A percentile compares a stretch with the other conserved stretches of the same genome.
Evolutionary conservation across 2,113 vertebrate species (phyloP).

Genomic region (Corythornis vintsioides): DNA sequence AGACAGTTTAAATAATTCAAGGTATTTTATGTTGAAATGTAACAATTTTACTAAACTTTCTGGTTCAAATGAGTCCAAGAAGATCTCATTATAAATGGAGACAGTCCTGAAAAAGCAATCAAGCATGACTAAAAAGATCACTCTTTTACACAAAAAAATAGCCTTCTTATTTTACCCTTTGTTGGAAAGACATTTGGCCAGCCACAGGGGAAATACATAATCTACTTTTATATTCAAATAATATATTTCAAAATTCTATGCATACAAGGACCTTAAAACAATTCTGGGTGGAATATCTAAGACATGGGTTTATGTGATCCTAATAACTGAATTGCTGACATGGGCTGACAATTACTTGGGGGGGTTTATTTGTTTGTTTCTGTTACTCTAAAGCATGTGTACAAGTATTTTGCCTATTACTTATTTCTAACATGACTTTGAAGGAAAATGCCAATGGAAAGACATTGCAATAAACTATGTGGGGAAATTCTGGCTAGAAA

Average conservation of each 20-base stretch:
- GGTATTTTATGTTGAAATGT: constrained; percentile 71
- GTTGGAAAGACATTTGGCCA: constrained; percentile 85
- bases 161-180: constrained; percentile 84
- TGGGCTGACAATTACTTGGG: constrained; percentile 60
- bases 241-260: constrained; percentile 79
- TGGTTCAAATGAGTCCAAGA: constrained; percentile 82
- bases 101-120: constrained; percentile 82
- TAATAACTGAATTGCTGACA: constrained; percentile 73
- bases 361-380: constrained; percentile 20
- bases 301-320: constrained; percentile 67
- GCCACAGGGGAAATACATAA: constrained; percentile 85
- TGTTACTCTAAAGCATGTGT: not conserved
- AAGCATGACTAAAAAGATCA: constrained; percentile 86
- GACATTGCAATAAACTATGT: not conserved
- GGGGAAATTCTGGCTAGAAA: not conserved
- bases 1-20: constrained; percentile 62
- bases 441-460: constrained; percentile 30
- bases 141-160: constrained; percentile 84
- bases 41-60: constrained; percentile 81
- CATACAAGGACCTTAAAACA: constrained; percentile 78
- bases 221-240: constrained; percentile 86
- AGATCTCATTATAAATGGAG: constrained; percentile 86
- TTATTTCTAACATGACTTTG: not conserved
- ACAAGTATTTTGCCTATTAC: not conserved
- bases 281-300: constrained; percentile 71